Evolutionary conservation across 2,113 vertebrate species (phyloP), one percentile per base, ranked within the genome.

Genomic region (Hylia prasina): DNA sequence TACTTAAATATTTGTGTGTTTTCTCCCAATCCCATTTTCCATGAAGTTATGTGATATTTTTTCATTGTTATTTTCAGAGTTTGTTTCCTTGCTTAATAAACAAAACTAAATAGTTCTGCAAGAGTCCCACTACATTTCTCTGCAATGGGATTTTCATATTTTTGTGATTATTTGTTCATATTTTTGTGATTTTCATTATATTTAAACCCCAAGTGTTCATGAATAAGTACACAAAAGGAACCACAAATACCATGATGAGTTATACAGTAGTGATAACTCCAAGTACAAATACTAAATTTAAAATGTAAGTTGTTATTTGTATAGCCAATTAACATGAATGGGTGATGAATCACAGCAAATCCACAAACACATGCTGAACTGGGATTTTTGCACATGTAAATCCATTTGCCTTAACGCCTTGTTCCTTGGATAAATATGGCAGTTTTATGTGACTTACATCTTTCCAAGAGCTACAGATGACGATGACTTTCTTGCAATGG

Each of bases 341-440:
- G 57, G 70, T 94, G 73, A 75, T 95, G 89, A 94, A 89, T 95
- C 89, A 89, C 58, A 88, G 70, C 93, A 91, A 88, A 79, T 94
- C 78, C 84, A 91, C 75, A 91, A 85, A 82, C 90, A 92, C 60
- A 61, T 85, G 68, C 50, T 63, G 35, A 90, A 90, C 78, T 90
- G 58, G 65, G 50, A 90, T 91, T 95, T 96, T 96, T 93, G 50
- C 75, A 60, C 68, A 56, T 86, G 37, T 83, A 94, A 87, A 89
- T 72, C 77, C 58, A 20, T 81, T 88, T 80, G 47, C 50, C 60
- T 54, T 83, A 93, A 54, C 0, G 4, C 63, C 54, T 90, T 88
- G 30, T 85, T 91, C 28, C 70, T 95, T 88, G 33, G 45, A 75
- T 94, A 77, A 61, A 45, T 80, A 35, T 44, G 66, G 58, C 50